Conservation (phyloP, 2,888 invertebrate species). For the Drosophila emarginata region DNA sequence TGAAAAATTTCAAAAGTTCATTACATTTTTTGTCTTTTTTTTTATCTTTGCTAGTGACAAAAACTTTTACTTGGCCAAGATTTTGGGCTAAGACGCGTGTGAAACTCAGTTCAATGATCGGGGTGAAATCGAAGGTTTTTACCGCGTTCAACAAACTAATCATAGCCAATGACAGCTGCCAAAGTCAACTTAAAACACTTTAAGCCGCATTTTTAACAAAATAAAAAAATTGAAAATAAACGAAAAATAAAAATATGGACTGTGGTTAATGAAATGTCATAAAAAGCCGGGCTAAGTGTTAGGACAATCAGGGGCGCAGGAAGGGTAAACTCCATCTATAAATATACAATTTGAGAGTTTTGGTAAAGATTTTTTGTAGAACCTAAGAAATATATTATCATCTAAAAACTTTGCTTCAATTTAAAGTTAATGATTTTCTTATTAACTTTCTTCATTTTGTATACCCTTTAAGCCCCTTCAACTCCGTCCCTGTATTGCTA, state of each 20-base stretch:
- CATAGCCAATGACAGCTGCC: slow-evolving; percentile 71
- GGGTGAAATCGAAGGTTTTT: slow-evolving; percentile 65
- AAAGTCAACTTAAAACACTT: slow-evolving; percentile 45
- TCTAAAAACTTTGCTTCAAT: no score
- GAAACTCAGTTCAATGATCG: slow-evolving; percentile 65
- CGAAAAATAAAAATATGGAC: background rate
- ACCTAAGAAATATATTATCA: no score
- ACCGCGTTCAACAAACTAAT: slow-evolving; percentile 62
- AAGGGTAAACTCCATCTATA: no score
- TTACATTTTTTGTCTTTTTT: slow-evolving; percentile 21
- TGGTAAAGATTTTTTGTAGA: no score
- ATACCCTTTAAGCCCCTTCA: background rate
- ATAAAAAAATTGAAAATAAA: slow-evolving; percentile 9
- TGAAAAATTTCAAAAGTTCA: slow-evolving; percentile 23
- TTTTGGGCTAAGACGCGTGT: slow-evolving; percentile 58
- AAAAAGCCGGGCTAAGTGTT: slow-evolving; percentile 38
- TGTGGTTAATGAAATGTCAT: slow-evolving; percentile 36
- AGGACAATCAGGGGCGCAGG: background rate
- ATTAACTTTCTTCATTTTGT: no score
- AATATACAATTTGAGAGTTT: no score
- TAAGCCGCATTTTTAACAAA: slow-evolving; percentile 20
- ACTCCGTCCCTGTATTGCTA: slow-evolving; percentile 39
- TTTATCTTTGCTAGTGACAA: slow-evolving; percentile 21
- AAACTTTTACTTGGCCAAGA: slow-evolving; percentile 23
- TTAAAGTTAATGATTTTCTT: no score